These are phyloP conservation scores for Natator depressus DNA, from an alignment of 2,113 vertebrate genomes.

Conservation along the genomic window DNA sequence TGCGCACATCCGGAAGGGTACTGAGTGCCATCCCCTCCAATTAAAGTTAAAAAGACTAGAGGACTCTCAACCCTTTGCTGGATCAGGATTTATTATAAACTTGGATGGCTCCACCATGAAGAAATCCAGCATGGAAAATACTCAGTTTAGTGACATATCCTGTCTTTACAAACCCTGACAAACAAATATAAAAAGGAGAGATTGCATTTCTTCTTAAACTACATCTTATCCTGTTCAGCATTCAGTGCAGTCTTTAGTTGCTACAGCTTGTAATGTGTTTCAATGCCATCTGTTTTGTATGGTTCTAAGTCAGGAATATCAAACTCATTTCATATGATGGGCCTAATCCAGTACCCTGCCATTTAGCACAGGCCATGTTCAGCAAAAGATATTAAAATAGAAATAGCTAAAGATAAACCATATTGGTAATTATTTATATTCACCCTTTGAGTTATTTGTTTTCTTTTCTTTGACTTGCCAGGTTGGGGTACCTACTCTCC, in stretches of 20 bases:
- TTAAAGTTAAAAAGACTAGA: background rate
- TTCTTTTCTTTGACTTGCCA: background rate
- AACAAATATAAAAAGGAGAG: background rate
- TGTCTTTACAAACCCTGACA: constrained; percentile 35
- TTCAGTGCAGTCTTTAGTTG: constrained; percentile 61
- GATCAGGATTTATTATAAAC: background rate
- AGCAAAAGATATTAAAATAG: background rate
- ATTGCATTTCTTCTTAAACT: constrained; percentile 34
- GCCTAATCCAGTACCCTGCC: background rate
- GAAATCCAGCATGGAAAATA: constrained; percentile 29
- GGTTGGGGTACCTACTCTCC: background rate
- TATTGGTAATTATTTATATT: background rate
- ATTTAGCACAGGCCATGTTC: background rate
- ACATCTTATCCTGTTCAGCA: constrained; percentile 20
- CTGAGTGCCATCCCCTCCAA: background rate
- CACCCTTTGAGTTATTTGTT: background rate
- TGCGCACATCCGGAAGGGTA: background rate
- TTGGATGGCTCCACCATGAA: background rate
- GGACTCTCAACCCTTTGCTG: background rate
- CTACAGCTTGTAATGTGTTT: constrained; percentile 45
- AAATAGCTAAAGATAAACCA: background rate
- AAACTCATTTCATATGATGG: background rate
- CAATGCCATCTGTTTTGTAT: constrained; percentile 65
- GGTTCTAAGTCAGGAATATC: constrained; percentile 29
- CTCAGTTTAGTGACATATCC: constrained; percentile 15